These are phyloP conservation scores for Microchrysa polita DNA, from an alignment of 2,888 invertebrate genomes.

Conservation along the genomic window DNA sequence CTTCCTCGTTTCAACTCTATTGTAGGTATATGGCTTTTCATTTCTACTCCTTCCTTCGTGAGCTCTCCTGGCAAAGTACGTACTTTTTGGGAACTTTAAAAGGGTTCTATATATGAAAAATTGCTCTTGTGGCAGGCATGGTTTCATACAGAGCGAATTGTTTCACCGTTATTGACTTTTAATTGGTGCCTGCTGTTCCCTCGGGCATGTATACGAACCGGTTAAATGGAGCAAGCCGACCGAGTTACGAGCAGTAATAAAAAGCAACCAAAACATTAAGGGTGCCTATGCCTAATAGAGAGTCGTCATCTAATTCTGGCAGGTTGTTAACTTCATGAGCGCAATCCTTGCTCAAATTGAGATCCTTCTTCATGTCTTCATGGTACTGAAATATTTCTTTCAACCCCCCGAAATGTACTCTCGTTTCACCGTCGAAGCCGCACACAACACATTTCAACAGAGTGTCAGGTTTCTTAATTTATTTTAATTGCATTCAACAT, in stretches of 20 bases:
- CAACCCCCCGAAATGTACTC: not conserved
- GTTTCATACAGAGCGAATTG: not conserved
- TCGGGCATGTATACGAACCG: no score
- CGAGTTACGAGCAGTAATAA: no score
- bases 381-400: no score
- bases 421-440: slow-evolving; percentile 1
- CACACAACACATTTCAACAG: not conserved
- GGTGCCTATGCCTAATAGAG: no score
- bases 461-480: slow-evolving; percentile 28
- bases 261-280: no score
- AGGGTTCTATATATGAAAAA: not conserved
- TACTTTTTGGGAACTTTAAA: not conserved
- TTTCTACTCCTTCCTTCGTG: not conserved
- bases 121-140: not conserved
- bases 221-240: no score
- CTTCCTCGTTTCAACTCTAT: slow-evolving; percentile 2
- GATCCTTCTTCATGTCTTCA: no score
- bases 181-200: not conserved
- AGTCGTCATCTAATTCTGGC: no score
- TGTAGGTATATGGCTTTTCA: no score
- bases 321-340: no score
- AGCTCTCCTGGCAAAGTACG: not conserved
- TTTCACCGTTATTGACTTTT: slow-evolving; percentile 1
- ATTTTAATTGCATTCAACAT: slow-evolving; percentile 24
- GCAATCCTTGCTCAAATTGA: no score